Percentiles rank a stretch among this genome's conserved stretches.
phyloP scores from a whole-genome alignment of 1,140 invertebrate species.

The Euwallacea fornicatus region DNA sequence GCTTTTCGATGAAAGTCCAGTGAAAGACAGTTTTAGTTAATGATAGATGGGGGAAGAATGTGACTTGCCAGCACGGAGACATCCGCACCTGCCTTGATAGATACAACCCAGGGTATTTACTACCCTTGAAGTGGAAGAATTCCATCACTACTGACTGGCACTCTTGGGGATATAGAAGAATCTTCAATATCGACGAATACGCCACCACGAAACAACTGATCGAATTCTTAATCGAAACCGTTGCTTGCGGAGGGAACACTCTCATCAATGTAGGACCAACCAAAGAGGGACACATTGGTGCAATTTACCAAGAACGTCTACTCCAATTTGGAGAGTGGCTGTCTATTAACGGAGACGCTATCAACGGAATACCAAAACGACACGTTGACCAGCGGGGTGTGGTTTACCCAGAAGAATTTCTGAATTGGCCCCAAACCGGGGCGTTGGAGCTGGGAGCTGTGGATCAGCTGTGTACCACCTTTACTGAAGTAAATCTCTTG shows the following conservation, averaged over 20 bases:
- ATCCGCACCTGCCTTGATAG: slow-evolving; percentile 85
- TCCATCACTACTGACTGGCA: slow-evolving; percentile 85
- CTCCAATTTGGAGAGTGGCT: slow-evolving; percentile 76
- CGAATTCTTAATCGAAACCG: slow-evolving; percentile 71
- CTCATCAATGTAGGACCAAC: slow-evolving; percentile 91
- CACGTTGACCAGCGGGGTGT: slow-evolving; percentile 67
- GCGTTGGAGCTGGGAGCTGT: slow-evolving; percentile 45
- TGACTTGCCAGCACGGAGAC: slow-evolving; percentile 83
- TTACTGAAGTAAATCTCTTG: not conserved
- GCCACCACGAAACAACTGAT: slow-evolving; percentile 74
- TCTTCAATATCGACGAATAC: slow-evolving; percentile 72
- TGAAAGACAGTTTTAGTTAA: slow-evolving; percentile 86
- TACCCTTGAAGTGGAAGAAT: slow-evolving; percentile 87
- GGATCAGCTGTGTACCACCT: not conserved
- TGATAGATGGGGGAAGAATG: slow-evolving; percentile 81
- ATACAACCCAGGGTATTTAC: slow-evolving; percentile 80
- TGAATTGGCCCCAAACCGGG: slow-evolving; percentile 66
- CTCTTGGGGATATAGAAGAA: slow-evolving; percentile 87
- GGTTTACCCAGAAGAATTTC: slow-evolving; percentile 66
- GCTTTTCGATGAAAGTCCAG: slow-evolving; percentile 94
- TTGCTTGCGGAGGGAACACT: slow-evolving; percentile 87
- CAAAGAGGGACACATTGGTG: slow-evolving; percentile 81
- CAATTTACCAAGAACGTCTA: slow-evolving; percentile 89
- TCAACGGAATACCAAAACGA: slow-evolving; percentile 92
- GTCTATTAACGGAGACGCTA: slow-evolving; percentile 82